Evolutionary conservation across 2,888 invertebrate genomes (phyloP).

Genomic region (Pristionchus fissidentatus): DNA sequence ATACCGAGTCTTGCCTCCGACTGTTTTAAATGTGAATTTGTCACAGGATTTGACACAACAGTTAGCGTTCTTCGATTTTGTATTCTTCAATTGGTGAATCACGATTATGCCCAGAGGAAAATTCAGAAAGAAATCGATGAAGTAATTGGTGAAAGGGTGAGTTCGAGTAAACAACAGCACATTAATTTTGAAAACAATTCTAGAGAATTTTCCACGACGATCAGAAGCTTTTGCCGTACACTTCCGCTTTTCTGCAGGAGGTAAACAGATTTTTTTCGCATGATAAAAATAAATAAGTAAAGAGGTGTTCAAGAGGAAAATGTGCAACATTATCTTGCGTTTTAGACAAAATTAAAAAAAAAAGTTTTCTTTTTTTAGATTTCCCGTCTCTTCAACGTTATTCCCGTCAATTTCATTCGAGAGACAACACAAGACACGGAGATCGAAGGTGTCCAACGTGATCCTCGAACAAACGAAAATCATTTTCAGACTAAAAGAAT

Average conservation of each 20-base stretch:
- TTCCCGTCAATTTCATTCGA: conserved; percentile 15
- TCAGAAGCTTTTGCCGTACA: conserved; percentile 4
- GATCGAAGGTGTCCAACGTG: conserved; percentile 32
- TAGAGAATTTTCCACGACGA: conserved; percentile 21
- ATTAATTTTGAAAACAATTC: not conserved
- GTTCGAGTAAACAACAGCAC: not conserved
- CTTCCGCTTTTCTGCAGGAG: conserved; percentile 13
- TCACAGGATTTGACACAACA: conserved; percentile 62
- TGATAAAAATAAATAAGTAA: not conserved
- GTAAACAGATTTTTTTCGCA: not conserved
- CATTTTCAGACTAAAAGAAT: not conserved
- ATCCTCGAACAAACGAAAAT: too few relatives aligned
- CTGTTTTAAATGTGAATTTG: not conserved
- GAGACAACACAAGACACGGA: not conserved
- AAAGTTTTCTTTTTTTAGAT: not conserved
- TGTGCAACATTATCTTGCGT: not conserved
- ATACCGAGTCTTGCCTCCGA: too few relatives aligned
- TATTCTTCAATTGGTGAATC: conserved; percentile 56
- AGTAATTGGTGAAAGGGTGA: conserved; percentile 57
- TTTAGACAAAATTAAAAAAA: not conserved
- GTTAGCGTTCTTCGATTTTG: conserved; percentile 59
- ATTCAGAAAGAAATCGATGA: conserved; percentile 59
- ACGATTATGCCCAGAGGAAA: conserved; percentile 56
- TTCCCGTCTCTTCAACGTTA: not conserved
- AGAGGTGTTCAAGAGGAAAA: not conserved